Evolutionary conservation across 2,113 vertebrate species (phyloP).

Genomic region (Astur gentilis): DNA sequence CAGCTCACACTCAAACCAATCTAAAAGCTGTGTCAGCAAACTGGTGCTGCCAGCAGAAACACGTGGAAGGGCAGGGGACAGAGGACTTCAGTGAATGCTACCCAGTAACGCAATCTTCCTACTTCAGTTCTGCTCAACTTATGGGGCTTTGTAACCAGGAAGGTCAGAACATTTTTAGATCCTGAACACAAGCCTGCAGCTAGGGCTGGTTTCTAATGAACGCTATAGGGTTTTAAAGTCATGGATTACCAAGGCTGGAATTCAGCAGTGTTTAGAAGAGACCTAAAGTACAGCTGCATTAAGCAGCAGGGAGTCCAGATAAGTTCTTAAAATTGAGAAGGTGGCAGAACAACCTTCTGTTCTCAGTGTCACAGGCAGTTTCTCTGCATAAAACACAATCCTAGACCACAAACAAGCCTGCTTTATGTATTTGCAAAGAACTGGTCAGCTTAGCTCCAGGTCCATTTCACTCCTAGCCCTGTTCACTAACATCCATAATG

Average conservation of each 20-base stretch:
- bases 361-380: neutral
- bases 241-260: conserved; percentile 12
- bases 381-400: neutral
- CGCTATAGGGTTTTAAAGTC: neutral
- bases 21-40: neutral
- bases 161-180: conserved; percentile 12
- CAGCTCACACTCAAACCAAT: neutral
- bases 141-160: neutral
- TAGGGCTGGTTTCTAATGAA: neutral
- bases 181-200: neutral
- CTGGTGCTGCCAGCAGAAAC: neutral
- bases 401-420: neutral
- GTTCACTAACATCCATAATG: neutral
- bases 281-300: conserved; percentile 41
- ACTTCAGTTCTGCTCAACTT: neutral
- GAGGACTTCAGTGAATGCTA: neutral
- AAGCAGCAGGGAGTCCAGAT: conserved; percentile 22
- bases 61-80: neutral
- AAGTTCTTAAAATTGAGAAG: conserved; percentile 22
- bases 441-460: neutral
- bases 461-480: neutral
- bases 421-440: neutral
- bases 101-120: neutral
- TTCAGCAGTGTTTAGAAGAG: neutral
- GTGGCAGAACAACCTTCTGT: neutral